Base-by-base conservation (phyloP, 2,113 vertebrate species). In the Gopherus evgoodei region DNA sequence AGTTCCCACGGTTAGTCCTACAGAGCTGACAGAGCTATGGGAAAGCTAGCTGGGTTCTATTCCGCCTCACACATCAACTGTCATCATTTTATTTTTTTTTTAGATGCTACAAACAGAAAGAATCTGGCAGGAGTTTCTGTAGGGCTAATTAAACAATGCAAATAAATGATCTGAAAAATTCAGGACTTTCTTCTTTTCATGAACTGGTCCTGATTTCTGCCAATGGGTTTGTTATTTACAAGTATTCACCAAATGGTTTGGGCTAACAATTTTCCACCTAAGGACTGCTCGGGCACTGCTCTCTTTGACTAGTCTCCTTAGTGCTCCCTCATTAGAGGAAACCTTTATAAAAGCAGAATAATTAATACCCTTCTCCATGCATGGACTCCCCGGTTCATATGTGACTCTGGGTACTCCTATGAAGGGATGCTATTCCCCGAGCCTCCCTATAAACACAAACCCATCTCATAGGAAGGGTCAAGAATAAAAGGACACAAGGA, bases 271-370 rank as follows among this genome's bases (percentile, higher is more conserved):
- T 62, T 85, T 38, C 90, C 90, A 87, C 75, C 19, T n/a, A 90
- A 54, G 44, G 6, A 47, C 42, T 25, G 1, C 0, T 78, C 25
- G 72, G 0, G 2, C 76, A 83, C 16, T 47, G 44, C 13, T 65
- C 24, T 69, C 35, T 12, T 52, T 75, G 44, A 22, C 6, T 83
- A 79, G 78, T 5, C 75, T 75, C 72, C 65, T 65, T 54, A 65
- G 11, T 59, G 79, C 38, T 78, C 65, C 19, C 79, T n/a, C 19
- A 24, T 25, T 8, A 29, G 7, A 16, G 42, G 54, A 4, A 3
- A 53, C 13, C 25, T 57, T 54, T 5, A 16, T 10, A 53, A 49
- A 1, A 84, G 4, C 12, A 76, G 1, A 10, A 1, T 0, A 49
- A 79, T 62, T 27, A 83, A 79, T 65, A 72, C 0, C 85, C 83